Evolutionary conservation across 2,888 invertebrate genomes (phyloP).

Genomic region (Lobophora halterata): DNA sequence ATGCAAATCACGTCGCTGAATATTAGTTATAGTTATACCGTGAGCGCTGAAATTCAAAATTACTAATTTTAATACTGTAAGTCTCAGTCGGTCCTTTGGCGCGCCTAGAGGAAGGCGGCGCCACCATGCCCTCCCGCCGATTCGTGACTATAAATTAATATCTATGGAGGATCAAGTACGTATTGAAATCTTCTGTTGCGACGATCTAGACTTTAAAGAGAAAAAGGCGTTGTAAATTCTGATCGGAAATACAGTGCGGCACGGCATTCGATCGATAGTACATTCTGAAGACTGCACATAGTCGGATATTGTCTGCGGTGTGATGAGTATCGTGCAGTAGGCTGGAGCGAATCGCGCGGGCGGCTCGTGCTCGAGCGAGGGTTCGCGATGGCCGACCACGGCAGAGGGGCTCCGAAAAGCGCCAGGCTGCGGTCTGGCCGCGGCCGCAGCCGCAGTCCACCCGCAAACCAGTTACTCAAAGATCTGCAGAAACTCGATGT

Average conservation of each 20-base stretch:
- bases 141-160: constrained; percentile 48
- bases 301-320: constrained; percentile 64
- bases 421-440: constrained; percentile 48
- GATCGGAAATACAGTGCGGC: constrained; percentile 55
- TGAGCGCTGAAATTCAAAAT: constrained; percentile 76
- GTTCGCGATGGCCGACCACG: constrained; percentile 51
- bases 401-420: constrained; percentile 55
- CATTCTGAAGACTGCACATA: constrained; percentile 62
- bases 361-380: constrained; percentile 50
- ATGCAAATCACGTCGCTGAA: constrained; percentile 76
- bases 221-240: constrained; percentile 51
- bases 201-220: constrained; percentile 42
- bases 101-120: constrained; percentile 68
- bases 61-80: constrained; percentile 76
- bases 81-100: constrained; percentile 75
- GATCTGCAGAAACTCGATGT: constrained; percentile 73
- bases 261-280: constrained; percentile 67
- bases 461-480: constrained; percentile 55
- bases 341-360: constrained; percentile 59
- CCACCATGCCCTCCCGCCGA: constrained; percentile 56
- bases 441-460: constrained; percentile 54
- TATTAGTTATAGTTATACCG: constrained; percentile 77
- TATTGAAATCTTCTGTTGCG: constrained; percentile 50
- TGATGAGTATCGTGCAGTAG: constrained; percentile 66
- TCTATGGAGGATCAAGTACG: constrained; percentile 74